phyloP scores from a whole-genome alignment of 1,140 invertebrate species.

The Idris sp. region DNA sequence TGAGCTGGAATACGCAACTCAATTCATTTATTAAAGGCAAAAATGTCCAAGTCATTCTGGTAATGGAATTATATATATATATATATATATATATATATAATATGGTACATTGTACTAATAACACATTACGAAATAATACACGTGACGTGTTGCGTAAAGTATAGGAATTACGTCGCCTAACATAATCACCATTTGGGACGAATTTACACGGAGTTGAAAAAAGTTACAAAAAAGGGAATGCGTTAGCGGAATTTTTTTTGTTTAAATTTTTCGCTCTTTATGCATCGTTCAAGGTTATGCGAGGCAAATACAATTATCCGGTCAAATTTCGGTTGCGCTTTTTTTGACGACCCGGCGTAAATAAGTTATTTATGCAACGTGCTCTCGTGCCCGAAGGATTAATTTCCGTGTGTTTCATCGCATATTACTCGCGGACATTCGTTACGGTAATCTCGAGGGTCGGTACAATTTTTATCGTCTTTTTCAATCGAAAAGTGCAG shows the following conservation, averaged over 20 bases:
- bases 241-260: too few species aligned
- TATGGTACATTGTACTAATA: conserved; percentile 46
- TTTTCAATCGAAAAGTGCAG: conserved; percentile 14
- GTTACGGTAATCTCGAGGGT: conserved; percentile 18
- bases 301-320: conserved; percentile 13
- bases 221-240: conserved; percentile 3
- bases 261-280: conserved; percentile 30
- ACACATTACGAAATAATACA: conserved; percentile 36
- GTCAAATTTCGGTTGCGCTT: background rate
- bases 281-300: conserved; percentile 5
- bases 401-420: conserved; percentile 19
- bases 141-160: conserved; percentile 8
- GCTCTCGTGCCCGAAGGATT: conserved; percentile 10
- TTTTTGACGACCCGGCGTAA: conserved; percentile 12
- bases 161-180: conserved; percentile 12
- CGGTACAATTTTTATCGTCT: conserved; percentile 24
- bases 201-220: conserved; percentile 17
- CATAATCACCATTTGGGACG: conserved; percentile 24
- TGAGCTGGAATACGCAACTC: conserved; percentile 33
- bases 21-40: conserved; percentile 32
- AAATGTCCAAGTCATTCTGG: conserved; percentile 32
- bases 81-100: too few species aligned
- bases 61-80: conserved; percentile 43
- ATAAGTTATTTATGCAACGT: conserved; percentile 26
- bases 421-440: conserved; percentile 9